A percentile compares a stretch with the other conserved stretches of the same genome.
phyloP scores from a whole-genome alignment of 2,888 invertebrate genomes.

The Ochropleura leucogaster region DNA sequence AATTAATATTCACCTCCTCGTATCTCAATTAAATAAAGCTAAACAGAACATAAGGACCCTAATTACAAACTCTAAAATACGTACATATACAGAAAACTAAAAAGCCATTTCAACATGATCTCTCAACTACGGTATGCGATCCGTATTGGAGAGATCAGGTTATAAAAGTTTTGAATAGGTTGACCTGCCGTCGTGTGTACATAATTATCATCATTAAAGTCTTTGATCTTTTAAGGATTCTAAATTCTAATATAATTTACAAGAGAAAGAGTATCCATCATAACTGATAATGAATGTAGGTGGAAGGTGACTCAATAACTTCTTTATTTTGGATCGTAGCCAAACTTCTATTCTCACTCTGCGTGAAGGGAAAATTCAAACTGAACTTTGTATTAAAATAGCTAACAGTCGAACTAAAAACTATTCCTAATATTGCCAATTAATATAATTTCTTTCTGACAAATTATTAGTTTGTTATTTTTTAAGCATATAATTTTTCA shows the following conservation, averaged over 20 bases:
- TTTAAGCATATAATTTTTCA: too few relatives aligned
- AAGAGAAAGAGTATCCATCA: not conserved
- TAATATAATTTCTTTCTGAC: not conserved
- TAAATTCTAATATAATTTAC: not conserved
- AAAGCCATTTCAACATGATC: too few relatives aligned
- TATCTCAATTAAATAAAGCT: too few relatives aligned
- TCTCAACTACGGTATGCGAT: too few relatives aligned
- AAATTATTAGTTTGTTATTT: too few relatives aligned
- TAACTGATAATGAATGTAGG: not conserved
- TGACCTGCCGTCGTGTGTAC: too few relatives aligned
- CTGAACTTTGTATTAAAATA: not conserved
- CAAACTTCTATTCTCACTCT: conserved; percentile 3
- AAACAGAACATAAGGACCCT: too few relatives aligned
- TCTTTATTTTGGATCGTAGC: conserved; percentile 12
- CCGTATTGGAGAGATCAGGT: too few relatives aligned
- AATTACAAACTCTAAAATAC: too few relatives aligned
- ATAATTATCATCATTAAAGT: not conserved
- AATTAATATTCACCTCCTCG: too few relatives aligned
- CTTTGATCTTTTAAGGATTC: not conserved
- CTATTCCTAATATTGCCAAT: not conserved
- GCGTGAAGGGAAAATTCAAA: not conserved
- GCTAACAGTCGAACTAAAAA: not conserved
- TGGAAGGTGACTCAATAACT: not conserved
- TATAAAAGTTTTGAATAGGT: too few relatives aligned
- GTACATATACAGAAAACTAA: too few relatives aligned